Conservation (phyloP, 2,888 invertebrate genomes). For the Tipula confusa region DNA sequence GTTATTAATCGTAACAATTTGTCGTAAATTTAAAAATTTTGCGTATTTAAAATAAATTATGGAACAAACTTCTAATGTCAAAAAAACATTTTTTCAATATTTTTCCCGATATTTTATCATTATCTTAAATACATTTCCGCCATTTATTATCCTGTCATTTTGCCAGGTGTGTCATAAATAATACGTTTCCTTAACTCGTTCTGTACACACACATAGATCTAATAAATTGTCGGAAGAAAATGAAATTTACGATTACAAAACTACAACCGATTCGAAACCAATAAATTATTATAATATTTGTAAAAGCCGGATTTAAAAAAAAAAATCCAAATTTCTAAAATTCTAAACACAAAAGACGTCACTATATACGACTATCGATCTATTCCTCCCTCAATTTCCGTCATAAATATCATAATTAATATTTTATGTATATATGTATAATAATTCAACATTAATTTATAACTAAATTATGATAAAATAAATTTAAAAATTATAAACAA, state of each 20-base stretch:
- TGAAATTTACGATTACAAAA: background rate
- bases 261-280: background rate
- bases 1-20: too few species aligned
- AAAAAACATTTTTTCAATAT: too few species aligned
- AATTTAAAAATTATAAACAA: slow-evolving; percentile 20
- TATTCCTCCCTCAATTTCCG: background rate
- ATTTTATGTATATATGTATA: background rate
- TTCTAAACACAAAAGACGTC: slow-evolving; percentile 3
- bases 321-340: background rate
- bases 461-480: slow-evolving; percentile 25
- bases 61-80: too few species aligned
- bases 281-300: background rate
- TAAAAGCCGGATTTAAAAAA: background rate
- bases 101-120: too few species aligned
- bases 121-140: background rate
- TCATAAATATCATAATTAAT: slow-evolving; percentile 25
- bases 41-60: too few species aligned
- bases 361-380: background rate
- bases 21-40: too few species aligned
- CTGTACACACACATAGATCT: background rate
- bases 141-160: background rate
- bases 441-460: background rate
- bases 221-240: background rate
- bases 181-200: background rate
- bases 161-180: background rate